Evolutionary conservation across 2,888 invertebrate species (phyloP).

Genomic region (Drosophila kuntzei): DNA sequence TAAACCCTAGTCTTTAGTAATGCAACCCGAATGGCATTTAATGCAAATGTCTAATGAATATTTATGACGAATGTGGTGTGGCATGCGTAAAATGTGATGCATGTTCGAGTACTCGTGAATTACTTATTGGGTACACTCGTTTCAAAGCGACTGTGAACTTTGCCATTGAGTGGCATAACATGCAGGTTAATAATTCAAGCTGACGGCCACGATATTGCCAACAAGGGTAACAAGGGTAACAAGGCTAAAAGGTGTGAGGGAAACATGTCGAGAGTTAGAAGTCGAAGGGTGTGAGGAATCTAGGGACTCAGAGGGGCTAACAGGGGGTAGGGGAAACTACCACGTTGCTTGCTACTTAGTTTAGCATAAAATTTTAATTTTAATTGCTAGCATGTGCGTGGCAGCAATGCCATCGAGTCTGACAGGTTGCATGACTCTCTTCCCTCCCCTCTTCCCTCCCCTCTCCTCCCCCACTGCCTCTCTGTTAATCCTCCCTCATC

Average conservation of each 20-base stretch:
- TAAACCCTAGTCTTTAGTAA: not conserved
- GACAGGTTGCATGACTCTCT: slow-evolving; percentile 36
- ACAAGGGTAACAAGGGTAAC: not conserved
- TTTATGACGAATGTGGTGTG: slow-evolving; percentile 52
- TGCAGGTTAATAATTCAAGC: slow-evolving; percentile 66
- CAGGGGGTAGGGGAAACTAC: not conserved
- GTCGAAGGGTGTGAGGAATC: not conserved
- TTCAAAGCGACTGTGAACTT: slow-evolving; percentile 43
- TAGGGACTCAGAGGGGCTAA: too few species aligned
- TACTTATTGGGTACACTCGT: slow-evolving; percentile 52
- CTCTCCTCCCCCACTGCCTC: slow-evolving; percentile 8
- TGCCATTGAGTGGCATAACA: slow-evolving; percentile 50
- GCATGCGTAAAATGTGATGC: slow-evolving; percentile 54
- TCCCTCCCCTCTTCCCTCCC: too few species aligned
- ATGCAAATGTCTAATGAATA: slow-evolving; percentile 69
- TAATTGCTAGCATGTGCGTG: slow-evolving; percentile 80
- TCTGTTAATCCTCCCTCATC: not conserved
- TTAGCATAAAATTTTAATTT: slow-evolving; percentile 81
- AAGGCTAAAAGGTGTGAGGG: not conserved
- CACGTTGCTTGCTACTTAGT: slow-evolving; percentile 74
- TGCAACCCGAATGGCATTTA: slow-evolving; percentile 30
- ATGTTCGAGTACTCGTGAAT: slow-evolving; percentile 59
- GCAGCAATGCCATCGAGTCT: slow-evolving; percentile 56
- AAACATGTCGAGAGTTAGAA: slow-evolving; percentile 10
- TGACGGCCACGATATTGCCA: slow-evolving; percentile 34